Conservation (phyloP, 2,797 vertebrate species). For the Myotis findleyi region DNA sequence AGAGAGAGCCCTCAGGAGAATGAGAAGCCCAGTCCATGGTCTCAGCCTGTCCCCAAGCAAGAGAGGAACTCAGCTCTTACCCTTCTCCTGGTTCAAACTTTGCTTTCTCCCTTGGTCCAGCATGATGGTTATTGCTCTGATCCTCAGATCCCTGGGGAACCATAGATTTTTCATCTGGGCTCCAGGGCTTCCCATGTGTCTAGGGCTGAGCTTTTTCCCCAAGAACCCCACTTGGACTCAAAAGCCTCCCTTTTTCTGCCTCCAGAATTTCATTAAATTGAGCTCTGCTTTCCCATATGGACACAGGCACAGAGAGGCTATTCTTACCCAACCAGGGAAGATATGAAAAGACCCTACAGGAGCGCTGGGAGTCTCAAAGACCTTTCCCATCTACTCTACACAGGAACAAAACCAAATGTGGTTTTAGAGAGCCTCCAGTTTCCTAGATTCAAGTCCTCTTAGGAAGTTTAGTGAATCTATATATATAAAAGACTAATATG, state of each 20-base stretch:
- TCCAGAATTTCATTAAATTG: neutral
- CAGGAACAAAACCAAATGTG: neutral
- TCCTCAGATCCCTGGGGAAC: neutral
- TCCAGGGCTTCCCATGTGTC: neutral
- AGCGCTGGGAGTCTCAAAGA: neutral
- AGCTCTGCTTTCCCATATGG: neutral
- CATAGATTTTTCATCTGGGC: neutral
- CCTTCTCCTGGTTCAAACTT: neutral
- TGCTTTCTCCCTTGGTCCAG: neutral
- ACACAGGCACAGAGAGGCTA: neutral
- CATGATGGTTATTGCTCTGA: neutral
- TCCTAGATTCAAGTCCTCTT: neutral
- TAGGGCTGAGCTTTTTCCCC: neutral
- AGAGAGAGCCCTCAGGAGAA: neutral
- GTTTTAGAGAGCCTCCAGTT: neutral
- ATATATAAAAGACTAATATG: too few species aligned
- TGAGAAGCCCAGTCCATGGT: neutral
- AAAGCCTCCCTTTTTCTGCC: neutral
- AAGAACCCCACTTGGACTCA: neutral
- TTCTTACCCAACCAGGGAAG: neutral
- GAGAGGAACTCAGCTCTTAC: neutral
- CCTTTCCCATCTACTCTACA: neutral
- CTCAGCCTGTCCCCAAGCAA: neutral
- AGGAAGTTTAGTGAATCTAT: neutral
- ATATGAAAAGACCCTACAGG: neutral